Conservation (phyloP, 2,113 vertebrate genomes). For the Eulemur rufifrons region DNA sequence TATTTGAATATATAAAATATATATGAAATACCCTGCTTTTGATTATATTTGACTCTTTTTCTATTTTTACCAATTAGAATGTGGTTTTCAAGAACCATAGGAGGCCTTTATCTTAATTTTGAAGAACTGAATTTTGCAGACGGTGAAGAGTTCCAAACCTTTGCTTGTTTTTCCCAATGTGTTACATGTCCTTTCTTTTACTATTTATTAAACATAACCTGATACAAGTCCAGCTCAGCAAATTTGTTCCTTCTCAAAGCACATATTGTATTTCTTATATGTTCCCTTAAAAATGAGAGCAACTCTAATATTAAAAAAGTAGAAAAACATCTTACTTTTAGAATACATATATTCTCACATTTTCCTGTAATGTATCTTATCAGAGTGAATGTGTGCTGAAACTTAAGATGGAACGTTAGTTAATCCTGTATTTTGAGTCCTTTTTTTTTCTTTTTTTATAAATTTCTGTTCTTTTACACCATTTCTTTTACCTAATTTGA, state of each 20-base stretch:
- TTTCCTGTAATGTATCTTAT: background rate
- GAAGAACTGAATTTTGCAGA: background rate
- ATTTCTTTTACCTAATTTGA: constrained; percentile 30
- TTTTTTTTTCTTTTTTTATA: background rate
- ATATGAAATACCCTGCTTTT: background rate
- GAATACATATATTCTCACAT: background rate
- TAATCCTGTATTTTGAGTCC: background rate
- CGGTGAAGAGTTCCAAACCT: background rate
- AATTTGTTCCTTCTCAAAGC: background rate
- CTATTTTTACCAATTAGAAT: background rate
- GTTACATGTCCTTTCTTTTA: background rate
- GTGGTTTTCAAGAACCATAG: background rate
- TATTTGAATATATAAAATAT: background rate
- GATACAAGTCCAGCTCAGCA: background rate
- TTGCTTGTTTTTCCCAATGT: background rate
- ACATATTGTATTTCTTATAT: background rate
- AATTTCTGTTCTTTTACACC: background rate
- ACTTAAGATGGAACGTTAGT: background rate
- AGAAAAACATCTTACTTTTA: background rate
- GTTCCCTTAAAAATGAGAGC: constrained; percentile 20
- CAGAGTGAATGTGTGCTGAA: background rate
- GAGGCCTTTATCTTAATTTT: background rate
- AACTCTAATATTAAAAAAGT: background rate
- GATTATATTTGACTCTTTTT: background rate
- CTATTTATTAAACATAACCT: background rate